These are phyloP conservation scores for Silvanus unidentatus DNA, from an alignment of 2,888 invertebrate genomes.

Conservation along the genomic window DNA sequence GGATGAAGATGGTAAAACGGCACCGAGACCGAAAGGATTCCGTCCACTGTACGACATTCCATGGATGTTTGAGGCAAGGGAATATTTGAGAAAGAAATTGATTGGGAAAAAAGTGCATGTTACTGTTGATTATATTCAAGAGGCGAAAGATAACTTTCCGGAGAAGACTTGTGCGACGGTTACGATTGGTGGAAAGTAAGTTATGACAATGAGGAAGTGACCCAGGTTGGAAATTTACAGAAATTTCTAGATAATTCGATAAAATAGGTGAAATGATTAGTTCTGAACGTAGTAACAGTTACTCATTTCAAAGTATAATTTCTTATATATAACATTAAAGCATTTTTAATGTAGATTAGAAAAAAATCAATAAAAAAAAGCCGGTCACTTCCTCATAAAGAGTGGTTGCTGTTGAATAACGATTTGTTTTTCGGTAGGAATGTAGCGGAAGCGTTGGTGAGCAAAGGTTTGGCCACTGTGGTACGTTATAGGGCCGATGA, in stretches of 20 bases:
- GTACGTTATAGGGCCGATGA: slow-evolving; percentile 93
- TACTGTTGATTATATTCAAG: slow-evolving; percentile 92
- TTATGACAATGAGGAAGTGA: slow-evolving; percentile 18
- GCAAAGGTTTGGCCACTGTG: slow-evolving; percentile 88
- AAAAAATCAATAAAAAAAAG: too few relatives aligned
- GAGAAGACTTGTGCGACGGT: slow-evolving; percentile 96
- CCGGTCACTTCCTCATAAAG: too few relatives aligned
- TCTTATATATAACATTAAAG: too few relatives aligned
- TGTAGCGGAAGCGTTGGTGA: slow-evolving; percentile 87
- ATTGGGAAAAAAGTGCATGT: slow-evolving; percentile 93
- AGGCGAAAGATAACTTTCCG: slow-evolving; percentile 86
- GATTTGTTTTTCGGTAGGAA: slow-evolving; percentile 57
- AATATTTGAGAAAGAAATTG: slow-evolving; percentile 91
- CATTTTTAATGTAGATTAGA: too few relatives aligned
- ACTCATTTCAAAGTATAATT: slow-evolving; percentile 7
- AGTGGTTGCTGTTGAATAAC: too few relatives aligned
- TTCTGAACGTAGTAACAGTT: too few relatives aligned
- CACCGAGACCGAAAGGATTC: slow-evolving; percentile 64
- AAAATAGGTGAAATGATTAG: too few relatives aligned
- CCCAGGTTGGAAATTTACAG: neutral
- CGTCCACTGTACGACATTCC: slow-evolving; percentile 96
- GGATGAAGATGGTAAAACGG: slow-evolving; percentile 64
- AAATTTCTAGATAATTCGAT: too few relatives aligned
- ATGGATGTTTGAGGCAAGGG: slow-evolving; percentile 97
- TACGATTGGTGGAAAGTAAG: slow-evolving; percentile 69